These are phyloP conservation scores for Helicoverpa assulta DNA, from an alignment of 2,888 invertebrate species.

Conservation along the genomic window DNA sequence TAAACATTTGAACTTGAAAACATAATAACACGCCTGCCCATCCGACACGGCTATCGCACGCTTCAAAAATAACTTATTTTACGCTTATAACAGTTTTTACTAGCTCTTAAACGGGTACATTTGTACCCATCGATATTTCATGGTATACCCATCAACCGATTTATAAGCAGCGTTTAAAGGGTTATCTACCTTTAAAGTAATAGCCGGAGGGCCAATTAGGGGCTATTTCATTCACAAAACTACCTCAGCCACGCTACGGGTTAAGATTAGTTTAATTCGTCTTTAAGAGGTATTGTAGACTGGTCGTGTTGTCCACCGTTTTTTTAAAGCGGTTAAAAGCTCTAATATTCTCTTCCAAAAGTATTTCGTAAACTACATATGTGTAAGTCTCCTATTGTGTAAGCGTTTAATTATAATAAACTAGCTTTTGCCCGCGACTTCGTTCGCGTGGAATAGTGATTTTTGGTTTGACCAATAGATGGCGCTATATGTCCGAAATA, in stretches of 20 bases:
- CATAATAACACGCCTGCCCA: neutral
- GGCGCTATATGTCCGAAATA: too few species aligned
- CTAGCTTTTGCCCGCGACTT: too few species aligned
- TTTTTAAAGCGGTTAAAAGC: neutral
- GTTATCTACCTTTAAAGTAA: conserved; percentile 71
- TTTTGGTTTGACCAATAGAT: too few species aligned
- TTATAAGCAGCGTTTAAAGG: conserved; percentile 60
- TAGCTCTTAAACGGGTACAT: conserved; percentile 32
- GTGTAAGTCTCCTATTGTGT: too few species aligned
- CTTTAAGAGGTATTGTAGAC: conserved; percentile 62
- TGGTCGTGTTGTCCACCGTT: neutral
- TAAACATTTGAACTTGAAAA: neutral
- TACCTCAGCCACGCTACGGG: conserved; percentile 77
- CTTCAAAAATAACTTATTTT: conserved; percentile 15
- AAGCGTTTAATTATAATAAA: too few species aligned
- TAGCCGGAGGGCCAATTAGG: conserved; percentile 81
- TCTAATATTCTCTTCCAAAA: too few species aligned
- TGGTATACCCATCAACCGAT: conserved; percentile 49
- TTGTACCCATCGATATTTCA: conserved; percentile 42
- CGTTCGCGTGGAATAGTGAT: too few species aligned
- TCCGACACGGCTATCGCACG: conserved; percentile 31
- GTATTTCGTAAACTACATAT: too few species aligned
- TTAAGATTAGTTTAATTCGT: conserved; percentile 71
- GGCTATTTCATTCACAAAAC: conserved; percentile 85
- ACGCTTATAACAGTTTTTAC: conserved; percentile 27